phyloP scores from a whole-genome alignment of 2,797 vertebrate genomes.

The Anguilla obscura region DNA sequence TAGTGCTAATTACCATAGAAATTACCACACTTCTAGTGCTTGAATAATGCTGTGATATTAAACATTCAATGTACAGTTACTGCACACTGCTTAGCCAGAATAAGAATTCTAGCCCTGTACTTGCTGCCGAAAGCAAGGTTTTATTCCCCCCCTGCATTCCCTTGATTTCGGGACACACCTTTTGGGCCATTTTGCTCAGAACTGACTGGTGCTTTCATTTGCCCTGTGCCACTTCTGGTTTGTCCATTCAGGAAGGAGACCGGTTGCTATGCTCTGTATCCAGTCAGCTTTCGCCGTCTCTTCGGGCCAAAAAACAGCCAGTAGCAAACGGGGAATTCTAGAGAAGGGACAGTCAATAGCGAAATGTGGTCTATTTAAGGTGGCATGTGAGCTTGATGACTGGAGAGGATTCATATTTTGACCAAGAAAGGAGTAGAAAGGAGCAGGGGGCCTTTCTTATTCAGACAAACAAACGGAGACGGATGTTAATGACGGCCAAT shows the following conservation, averaged over 20 bases:
- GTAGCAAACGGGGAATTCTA: constrained; percentile 8
- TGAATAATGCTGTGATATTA: constrained; percentile 34
- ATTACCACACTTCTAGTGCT: constrained; percentile 18
- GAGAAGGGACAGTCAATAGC: not conserved
- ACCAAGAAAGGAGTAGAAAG: not conserved
- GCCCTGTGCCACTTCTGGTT: constrained; percentile 1
- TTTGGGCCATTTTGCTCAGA: not conserved
- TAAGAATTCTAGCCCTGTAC: not conserved
- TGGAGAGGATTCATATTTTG: not conserved
- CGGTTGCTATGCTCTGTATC: not conserved
- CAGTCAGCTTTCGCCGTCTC: not conserved
- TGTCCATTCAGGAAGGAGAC: not conserved
- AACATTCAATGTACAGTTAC: not conserved
- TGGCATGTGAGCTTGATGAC: not conserved
- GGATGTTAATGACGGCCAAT: not conserved
- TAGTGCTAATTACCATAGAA: constrained; percentile 34
- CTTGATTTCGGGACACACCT: not conserved
- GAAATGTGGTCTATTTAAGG: not conserved
- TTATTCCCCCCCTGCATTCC: not conserved
- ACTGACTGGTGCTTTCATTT: constrained; percentile 13
- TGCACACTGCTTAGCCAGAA: not conserved
- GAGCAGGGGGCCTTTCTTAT: not conserved
- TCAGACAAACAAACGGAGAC: not conserved
- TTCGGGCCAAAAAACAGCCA: not conserved
- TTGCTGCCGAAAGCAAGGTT: not conserved